phyloP scores from a whole-genome alignment of 2,113 vertebrate species.

The Scalopus aquaticus region DNA sequence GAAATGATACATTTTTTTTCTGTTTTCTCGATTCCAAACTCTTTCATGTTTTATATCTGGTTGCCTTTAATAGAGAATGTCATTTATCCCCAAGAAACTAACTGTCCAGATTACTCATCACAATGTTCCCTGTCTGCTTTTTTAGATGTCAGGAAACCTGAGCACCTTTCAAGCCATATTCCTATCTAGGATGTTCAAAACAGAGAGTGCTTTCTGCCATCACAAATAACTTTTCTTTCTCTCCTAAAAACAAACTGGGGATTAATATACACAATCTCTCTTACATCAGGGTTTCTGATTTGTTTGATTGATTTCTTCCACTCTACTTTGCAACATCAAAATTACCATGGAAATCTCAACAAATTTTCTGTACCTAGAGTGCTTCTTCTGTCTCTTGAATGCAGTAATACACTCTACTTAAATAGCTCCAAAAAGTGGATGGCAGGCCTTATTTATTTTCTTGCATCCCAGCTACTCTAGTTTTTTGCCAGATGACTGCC shows the following conservation, averaged over 20 bases:
- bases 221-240: slow-evolving; percentile 22
- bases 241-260: slow-evolving; percentile 54
- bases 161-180: slow-evolving; percentile 9
- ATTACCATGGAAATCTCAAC: slow-evolving; percentile 54
- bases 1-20: neutral
- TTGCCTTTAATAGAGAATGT: slow-evolving; percentile 10
- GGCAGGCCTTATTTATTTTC: slow-evolving; percentile 44
- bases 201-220: slow-evolving; percentile 4
- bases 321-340: slow-evolving; percentile 37
- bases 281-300: slow-evolving; percentile 50
- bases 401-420: slow-evolving; percentile 29
- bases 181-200: neutral
- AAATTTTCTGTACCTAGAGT: slow-evolving; percentile 21
- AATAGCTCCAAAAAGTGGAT: slow-evolving; percentile 36
- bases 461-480: neutral
- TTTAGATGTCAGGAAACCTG: slow-evolving; percentile 41
- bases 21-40: slow-evolving; percentile 27
- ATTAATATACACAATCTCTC: slow-evolving; percentile 44
- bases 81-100: slow-evolving; percentile 48
- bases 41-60: slow-evolving; percentile 41
- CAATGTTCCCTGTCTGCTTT: slow-evolving; percentile 58
- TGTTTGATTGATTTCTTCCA: slow-evolving; percentile 49
- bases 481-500: neutral
- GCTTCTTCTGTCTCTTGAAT: slow-evolving; percentile 39
- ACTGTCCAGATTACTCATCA: slow-evolving; percentile 21